phyloP scores from a whole-genome alignment of 1,140 invertebrate genomes.

The Homarus americanus region DNA sequence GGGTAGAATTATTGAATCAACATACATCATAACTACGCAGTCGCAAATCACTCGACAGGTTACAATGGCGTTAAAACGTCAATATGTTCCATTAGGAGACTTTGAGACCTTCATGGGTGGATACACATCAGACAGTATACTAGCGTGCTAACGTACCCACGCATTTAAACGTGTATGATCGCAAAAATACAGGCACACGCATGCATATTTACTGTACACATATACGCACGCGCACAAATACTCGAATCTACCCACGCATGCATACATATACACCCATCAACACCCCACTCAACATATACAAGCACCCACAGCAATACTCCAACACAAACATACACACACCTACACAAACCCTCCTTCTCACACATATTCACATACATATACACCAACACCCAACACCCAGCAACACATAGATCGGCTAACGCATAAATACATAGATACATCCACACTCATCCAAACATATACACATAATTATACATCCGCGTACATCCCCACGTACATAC shows the following conservation, averaged over 20 bases:
- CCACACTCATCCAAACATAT: background rate
- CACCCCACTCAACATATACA: background rate
- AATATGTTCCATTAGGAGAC: background rate
- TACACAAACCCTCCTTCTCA: constrained; percentile 10
- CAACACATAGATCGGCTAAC: background rate
- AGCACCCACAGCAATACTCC: background rate
- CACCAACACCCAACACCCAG: background rate
- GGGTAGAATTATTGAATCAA: background rate
- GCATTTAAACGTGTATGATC: background rate
- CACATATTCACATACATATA: background rate
- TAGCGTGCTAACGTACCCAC: no score
- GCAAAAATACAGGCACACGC: no score
- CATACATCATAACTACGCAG: background rate
- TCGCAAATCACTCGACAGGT: background rate
- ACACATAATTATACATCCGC: background rate
- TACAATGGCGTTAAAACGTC: background rate
- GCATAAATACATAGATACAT: background rate
- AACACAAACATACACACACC: constrained; percentile 4
- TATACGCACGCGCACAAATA: background rate
- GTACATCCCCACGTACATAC: background rate
- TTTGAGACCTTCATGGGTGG: background rate
- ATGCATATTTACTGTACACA: background rate
- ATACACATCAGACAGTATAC: no score
- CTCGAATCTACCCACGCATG: background rate
- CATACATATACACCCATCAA: background rate